A percentile compares a stretch with the other conserved stretches of the same genome.
Evolutionary conservation across 2,797 vertebrate genomes (phyloP).

Genomic region (Crypturellus tataupa): DNA sequence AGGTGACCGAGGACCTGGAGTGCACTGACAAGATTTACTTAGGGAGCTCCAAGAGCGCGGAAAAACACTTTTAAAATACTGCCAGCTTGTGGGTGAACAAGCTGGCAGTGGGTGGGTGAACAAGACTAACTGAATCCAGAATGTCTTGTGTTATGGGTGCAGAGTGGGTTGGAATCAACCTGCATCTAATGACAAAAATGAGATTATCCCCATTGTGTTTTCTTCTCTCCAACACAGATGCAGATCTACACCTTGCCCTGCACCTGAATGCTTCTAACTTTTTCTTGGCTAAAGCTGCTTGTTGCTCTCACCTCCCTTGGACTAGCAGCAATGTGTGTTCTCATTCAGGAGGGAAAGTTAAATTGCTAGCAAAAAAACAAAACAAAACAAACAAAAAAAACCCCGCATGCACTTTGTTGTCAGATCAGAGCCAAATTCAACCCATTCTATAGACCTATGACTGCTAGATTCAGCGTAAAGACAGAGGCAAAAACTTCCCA

Average conservation of each 20-base stretch:
- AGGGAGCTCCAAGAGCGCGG: not conserved
- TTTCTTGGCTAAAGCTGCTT: not conserved
- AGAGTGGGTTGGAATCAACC: no score
- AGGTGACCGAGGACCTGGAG: not conserved
- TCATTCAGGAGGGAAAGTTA: not conserved
- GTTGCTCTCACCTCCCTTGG: not conserved
- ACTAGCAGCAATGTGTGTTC: not conserved
- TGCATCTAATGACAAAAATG: not conserved
- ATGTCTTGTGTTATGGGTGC: not conserved
- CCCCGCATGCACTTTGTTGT: not conserved
- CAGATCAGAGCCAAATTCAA: not conserved
- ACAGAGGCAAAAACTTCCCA: slow-evolving; percentile 8
- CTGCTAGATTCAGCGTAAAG: not conserved
- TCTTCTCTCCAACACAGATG: not conserved
- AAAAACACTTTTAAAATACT: no score
- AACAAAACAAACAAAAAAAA: no score
- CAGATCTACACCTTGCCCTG: not conserved
- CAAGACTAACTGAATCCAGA: no score
- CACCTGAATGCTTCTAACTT: not conserved
- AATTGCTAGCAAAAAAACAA: not conserved
- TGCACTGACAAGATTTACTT: not conserved
- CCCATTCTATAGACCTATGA: not conserved
- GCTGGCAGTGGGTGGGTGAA: no score
- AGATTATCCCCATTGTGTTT: not conserved
- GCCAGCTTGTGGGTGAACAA: not conserved